Conservation (phyloP, 2,888 invertebrate genomes). For the Altica lythri region DNA sequence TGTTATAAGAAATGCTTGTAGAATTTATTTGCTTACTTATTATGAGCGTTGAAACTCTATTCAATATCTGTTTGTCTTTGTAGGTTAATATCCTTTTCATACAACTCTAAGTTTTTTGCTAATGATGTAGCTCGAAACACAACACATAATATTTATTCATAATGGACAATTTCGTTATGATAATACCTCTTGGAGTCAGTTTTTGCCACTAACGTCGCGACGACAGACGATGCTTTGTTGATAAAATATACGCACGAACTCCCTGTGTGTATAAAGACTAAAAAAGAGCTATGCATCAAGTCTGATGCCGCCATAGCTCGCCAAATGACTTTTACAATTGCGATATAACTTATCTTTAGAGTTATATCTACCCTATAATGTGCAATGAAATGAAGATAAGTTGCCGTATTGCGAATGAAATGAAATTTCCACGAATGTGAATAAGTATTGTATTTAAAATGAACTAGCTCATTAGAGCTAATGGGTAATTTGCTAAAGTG, state of each 20-base stretch:
- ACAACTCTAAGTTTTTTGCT: too few species aligned
- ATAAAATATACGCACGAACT: slow-evolving; percentile 43
- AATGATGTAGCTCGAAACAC: slow-evolving; percentile 1
- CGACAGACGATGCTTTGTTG: slow-evolving; percentile 40
- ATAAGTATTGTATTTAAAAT: slow-evolving; percentile 18
- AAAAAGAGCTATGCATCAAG: slow-evolving; percentile 45
- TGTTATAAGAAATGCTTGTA: too few species aligned
- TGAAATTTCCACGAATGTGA: slow-evolving; percentile 25
- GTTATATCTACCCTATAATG: slow-evolving; percentile 53
- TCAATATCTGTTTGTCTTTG: too few species aligned
- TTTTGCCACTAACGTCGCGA: slow-evolving; percentile 40
- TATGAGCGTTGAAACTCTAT: too few species aligned
- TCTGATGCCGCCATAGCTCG: slow-evolving; percentile 48
- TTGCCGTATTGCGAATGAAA: slow-evolving; percentile 16
- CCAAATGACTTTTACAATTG: slow-evolving; percentile 56
- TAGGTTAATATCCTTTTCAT: too few species aligned
- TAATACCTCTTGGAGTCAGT: slow-evolving; percentile 25
- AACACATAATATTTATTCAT: slow-evolving; percentile 24
- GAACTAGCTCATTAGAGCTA: slow-evolving; percentile 13
- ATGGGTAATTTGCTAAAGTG: slow-evolving; percentile 12
- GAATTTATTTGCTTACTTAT: too few species aligned
- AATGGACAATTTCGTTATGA: slow-evolving; percentile 31
- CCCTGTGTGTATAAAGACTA: slow-evolving; percentile 39
- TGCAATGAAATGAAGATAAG: slow-evolving; percentile 44
- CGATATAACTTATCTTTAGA: slow-evolving; percentile 52